Evolutionary conservation across 1,140 invertebrate genomes (phyloP).

Genomic region (Drosophila quadrilineata): DNA sequence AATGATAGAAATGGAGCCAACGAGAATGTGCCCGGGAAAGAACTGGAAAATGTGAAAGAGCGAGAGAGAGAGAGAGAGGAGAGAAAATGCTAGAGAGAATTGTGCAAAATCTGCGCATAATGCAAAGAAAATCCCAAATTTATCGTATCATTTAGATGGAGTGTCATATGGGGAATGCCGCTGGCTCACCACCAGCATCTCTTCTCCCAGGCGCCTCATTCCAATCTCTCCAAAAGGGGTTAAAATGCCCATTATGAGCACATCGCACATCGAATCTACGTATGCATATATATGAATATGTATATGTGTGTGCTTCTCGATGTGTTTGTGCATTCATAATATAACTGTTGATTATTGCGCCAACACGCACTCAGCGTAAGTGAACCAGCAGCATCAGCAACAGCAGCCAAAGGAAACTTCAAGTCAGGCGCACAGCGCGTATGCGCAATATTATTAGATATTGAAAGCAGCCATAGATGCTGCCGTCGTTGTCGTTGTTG

Average conservation of each 20-base stretch:
- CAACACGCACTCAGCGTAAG: constrained; percentile 72
- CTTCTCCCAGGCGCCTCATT: background rate
- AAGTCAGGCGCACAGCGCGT: constrained; percentile 56
- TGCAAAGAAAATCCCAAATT: constrained; percentile 74
- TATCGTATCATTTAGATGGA: constrained; percentile 74
- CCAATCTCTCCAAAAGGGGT: constrained; percentile 49
- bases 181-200: background rate
- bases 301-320: constrained; percentile 15
- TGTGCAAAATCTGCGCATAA: constrained; percentile 73
- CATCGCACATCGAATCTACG: constrained; percentile 4
- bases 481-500: constrained; percentile 35
- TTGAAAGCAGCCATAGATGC: constrained; percentile 72
- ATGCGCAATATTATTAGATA: constrained; percentile 77
- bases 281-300: constrained; percentile 3
- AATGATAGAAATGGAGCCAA: too few relatives aligned
- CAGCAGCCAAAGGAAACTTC: constrained; percentile 23
- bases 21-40: too few relatives aligned
- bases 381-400: constrained; percentile 54
- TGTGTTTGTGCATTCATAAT: constrained; percentile 72
- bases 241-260: constrained; percentile 64
- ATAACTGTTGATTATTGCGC: constrained; percentile 77
- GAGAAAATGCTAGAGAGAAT: constrained; percentile 12
- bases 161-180: constrained; percentile 47
- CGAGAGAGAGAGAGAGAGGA: too few relatives aligned
- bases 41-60: too few relatives aligned